phyloP scores from a whole-genome alignment of 2,797 vertebrate species.

The Urocyon cinereoargenteus region DNA sequence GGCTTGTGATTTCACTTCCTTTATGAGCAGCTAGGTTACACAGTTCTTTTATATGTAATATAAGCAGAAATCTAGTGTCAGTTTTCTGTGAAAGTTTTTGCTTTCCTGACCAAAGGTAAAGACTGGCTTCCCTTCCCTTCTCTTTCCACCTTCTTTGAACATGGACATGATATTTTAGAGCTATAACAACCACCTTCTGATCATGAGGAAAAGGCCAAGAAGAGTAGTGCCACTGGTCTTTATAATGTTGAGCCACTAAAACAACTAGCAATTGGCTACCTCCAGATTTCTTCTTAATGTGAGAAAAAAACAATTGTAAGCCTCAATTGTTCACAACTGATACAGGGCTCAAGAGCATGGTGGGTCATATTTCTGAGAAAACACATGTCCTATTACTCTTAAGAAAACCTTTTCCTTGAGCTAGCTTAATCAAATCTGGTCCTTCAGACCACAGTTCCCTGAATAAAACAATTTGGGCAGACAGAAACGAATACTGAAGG shows the following conservation, averaged over 20 bases:
- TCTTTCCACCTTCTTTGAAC: not conserved
- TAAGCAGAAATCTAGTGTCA: not conserved
- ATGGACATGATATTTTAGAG: not conserved
- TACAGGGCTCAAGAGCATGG: not conserved
- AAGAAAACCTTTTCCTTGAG: not conserved
- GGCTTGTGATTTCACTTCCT: not conserved
- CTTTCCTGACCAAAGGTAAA: not conserved
- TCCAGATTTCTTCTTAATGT: not conserved
- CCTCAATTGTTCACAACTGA: not conserved
- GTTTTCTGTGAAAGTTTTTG: not conserved
- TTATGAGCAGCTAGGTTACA: not conserved
- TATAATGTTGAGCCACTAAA: not conserved
- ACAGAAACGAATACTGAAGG: not conserved
- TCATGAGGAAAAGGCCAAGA: not conserved
- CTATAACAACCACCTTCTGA: not conserved
- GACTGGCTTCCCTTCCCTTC: not conserved
- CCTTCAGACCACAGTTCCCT: not conserved
- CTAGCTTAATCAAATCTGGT: not conserved
- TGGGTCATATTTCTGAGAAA: constrained; percentile 11
- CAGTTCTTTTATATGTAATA: not conserved
- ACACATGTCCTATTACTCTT: not conserved
- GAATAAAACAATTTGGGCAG: not conserved
- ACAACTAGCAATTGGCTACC: not conserved
- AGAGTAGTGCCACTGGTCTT: not conserved
- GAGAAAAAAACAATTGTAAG: not conserved